phyloP scores from a whole-genome alignment of 2,888 invertebrate species.

The Tyria jacobaeae region DNA sequence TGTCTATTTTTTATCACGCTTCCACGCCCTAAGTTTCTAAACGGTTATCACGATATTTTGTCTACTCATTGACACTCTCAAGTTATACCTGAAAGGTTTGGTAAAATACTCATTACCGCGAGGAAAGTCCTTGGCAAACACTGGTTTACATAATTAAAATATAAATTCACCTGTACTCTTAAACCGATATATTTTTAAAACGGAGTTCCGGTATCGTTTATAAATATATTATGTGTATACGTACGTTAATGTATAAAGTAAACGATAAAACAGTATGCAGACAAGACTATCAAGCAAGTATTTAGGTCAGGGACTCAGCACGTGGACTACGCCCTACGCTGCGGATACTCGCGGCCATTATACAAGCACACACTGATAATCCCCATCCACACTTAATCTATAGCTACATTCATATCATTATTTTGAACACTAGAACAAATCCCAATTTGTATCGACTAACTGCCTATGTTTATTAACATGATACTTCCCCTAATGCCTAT shows the following conservation, averaged over 20 bases:
- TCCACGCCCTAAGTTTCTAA: too few relatives aligned
- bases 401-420: constrained; percentile 51
- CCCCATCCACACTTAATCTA: constrained; percentile 61
- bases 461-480: background rate
- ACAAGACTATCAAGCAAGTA: constrained; percentile 52
- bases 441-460: background rate
- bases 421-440: constrained; percentile 49
- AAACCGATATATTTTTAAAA: constrained; percentile 1
- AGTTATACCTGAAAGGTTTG: too few relatives aligned
- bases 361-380: constrained; percentile 57
- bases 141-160: too few relatives aligned
- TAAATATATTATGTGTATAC: constrained; percentile 38
- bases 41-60: too few relatives aligned
- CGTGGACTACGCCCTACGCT: constrained; percentile 63
- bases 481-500: background rate
- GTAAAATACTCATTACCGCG: too few relatives aligned
- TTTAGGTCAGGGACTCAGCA: constrained; percentile 68
- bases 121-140: too few relatives aligned
- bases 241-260: constrained; percentile 46
- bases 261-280: constrained; percentile 53
- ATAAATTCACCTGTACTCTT: too few relatives aligned
- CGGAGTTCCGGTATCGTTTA: constrained; percentile 18
- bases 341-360: constrained; percentile 37
- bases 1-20: too few relatives aligned
- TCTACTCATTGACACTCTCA: too few relatives aligned